Percentiles rank a stretch among this genome's conserved stretches.
phyloP scores from a whole-genome alignment of 1,140 invertebrate species.

The Kradibia gibbosae region DNA sequence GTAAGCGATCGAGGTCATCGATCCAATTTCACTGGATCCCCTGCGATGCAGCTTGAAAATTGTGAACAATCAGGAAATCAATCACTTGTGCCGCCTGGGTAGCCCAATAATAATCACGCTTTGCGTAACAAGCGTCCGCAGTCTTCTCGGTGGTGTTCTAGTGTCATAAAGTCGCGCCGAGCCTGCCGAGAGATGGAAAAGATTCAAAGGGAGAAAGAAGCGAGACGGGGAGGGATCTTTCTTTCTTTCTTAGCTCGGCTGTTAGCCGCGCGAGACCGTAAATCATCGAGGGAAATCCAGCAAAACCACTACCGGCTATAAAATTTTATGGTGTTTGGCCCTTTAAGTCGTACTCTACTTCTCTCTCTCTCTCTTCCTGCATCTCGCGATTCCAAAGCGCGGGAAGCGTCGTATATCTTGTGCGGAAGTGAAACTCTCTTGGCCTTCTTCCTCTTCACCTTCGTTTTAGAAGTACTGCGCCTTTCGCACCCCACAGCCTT shows the following conservation, averaged over 20 bases:
- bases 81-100: neutral
- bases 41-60: neutral
- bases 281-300: slow-evolving; percentile 59
- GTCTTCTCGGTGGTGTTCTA: neutral
- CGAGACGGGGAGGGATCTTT: slow-evolving; percentile 12
- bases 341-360: slow-evolving; percentile 38
- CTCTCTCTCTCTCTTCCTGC: slow-evolving; percentile 4
- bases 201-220: slow-evolving; percentile 9
- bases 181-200: neutral
- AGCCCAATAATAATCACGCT: neutral
- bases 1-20: neutral
- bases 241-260: neutral
- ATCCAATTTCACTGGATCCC: slow-evolving; percentile 24
- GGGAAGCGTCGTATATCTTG: slow-evolving; percentile 56
- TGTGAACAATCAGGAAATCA: neutral
- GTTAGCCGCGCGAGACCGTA: slow-evolving; percentile 53
- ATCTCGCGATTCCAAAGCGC: slow-evolving; percentile 36
- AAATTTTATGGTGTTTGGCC: slow-evolving; percentile 61
- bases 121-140: slow-evolving; percentile 10
- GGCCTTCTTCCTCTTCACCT: slow-evolving; percentile 18
- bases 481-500: slow-evolving; percentile 44
- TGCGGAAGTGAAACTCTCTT: slow-evolving; percentile 61
- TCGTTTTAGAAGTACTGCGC: neutral
- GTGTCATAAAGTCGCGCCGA: neutral
- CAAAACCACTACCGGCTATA: slow-evolving; percentile 62